These are phyloP conservation scores for Brachypalpus laphriformis DNA, from an alignment of 2,888 invertebrate species.

Conservation along the genomic window DNA sequence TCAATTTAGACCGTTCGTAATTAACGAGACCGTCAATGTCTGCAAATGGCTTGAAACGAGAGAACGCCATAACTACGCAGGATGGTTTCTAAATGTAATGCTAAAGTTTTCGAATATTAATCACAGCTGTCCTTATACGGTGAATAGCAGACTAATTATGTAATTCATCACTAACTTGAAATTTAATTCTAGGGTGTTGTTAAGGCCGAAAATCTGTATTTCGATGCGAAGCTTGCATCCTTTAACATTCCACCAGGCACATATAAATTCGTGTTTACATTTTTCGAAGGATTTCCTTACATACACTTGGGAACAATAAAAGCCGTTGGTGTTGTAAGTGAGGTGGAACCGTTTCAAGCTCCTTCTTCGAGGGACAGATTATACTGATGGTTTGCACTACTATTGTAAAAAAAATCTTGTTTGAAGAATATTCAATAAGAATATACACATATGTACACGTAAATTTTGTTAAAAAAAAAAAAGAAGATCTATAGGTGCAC, in stretches of 20 bases:
- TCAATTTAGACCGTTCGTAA: background rate
- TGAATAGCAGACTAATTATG: background rate
- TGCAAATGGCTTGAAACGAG: background rate
- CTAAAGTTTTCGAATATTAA: background rate
- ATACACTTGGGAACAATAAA: background rate
- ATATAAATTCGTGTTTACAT: background rate
- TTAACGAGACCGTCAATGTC: background rate
- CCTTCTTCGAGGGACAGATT: background rate
- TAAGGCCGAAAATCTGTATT: background rate
- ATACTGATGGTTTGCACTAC: too few relatives aligned
- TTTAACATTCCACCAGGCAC: background rate
- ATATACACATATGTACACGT: too few relatives aligned
- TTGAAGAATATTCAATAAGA: too few relatives aligned
- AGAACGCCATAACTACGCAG: background rate
- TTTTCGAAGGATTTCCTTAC: background rate
- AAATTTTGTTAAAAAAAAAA: too few relatives aligned
- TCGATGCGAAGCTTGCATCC: background rate
- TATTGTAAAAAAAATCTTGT: too few relatives aligned
- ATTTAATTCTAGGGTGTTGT: background rate
- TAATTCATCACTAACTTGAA: background rate
- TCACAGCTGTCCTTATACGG: background rate
- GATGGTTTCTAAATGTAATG: background rate
- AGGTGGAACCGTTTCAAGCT: background rate
- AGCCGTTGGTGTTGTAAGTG: background rate
- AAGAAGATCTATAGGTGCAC: too few relatives aligned